phyloP scores from a whole-genome alignment of 2,797 vertebrate genomes.

The Tenualosa ilisha region DNA sequence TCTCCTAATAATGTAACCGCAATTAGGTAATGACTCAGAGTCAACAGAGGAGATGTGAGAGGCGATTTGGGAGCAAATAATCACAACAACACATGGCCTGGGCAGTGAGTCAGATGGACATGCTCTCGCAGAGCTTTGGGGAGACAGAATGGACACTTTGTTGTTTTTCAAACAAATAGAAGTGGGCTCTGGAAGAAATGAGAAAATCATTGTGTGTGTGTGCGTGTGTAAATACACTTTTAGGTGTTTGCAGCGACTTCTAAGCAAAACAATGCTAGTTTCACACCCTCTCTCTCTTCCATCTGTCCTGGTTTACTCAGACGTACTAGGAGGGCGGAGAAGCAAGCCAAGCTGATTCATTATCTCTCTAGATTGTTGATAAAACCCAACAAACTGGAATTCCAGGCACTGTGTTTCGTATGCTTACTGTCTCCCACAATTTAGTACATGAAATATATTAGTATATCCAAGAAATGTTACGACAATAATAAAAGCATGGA shows the following conservation, averaged over 20 bases:
- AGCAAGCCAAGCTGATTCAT: neutral
- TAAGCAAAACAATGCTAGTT: neutral
- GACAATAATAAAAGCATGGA: neutral
- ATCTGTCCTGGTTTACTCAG: neutral
- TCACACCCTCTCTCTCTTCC: constrained; percentile 15
- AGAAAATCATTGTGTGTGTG: neutral
- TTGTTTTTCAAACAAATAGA: constrained; percentile 33
- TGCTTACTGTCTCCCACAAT: too few relatives aligned
- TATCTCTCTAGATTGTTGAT: neutral
- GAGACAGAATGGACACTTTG: constrained; percentile 40
- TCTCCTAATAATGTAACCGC: constrained; percentile 36
- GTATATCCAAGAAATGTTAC: too few relatives aligned
- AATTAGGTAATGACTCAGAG: constrained; percentile 43
- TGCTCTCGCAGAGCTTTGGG: neutral
- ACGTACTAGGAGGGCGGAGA: neutral
- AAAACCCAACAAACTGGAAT: neutral
- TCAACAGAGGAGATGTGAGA: constrained; percentile 32
- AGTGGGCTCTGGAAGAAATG: neutral
- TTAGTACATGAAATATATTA: neutral
- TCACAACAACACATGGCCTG: constrained; percentile 44
- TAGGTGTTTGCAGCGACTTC: neutral
- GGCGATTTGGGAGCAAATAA: constrained; percentile 41
- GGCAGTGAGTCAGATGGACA: constrained; percentile 41
- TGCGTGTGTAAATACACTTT: neutral
- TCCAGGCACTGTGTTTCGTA: neutral